Base-by-base conservation (phyloP, 2,797 vertebrate genomes). In the Tarsius wallacei region DNA sequence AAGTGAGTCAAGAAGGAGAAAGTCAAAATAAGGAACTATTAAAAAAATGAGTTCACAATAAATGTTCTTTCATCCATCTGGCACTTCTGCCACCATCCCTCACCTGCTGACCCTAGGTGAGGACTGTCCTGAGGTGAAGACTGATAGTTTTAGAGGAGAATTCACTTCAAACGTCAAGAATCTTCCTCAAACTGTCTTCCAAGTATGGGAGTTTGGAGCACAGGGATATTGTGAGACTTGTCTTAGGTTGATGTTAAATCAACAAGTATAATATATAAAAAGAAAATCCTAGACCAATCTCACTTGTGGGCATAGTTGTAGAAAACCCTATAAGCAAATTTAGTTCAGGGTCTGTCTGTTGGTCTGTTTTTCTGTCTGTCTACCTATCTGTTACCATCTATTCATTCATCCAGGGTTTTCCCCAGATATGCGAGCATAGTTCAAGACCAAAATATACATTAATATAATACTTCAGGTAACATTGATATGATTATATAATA, bases 1-100 rank as follows among this genome's bases (percentile, higher is more conserved):
- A 78, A 91, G 51, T 68, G 49, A 80, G 17, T 71, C 55, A 84
- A 91, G n/a, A 94, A 83, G 61, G 49, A 78, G 42, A 64, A 57
- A 84, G n/a, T 36, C 53, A 70, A 51, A 78, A 63, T 64, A 83
- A 83, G 26, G 66, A 53, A 12, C 22, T 87, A 3, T 84, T 80
- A 78, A n/a, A 83, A n/a, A 59, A 49, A 47, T 33, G 33, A 89
- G 57, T 86, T 96, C 5, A 17, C 66, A 42, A 76, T 59, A 53
- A 73, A 51, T n/a, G 68, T 87, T 49, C 22, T 21, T 61, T 68
- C 17, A 22, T 87, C 17, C 22, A 12, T 24, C 11, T 8, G 21
- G 15, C 19, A 12, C n/a, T 66, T 73, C 59, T 26, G 8, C 31
- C n/a, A 26, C 7, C n/a, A n/a, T 81, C 16, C 19, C 66, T 21